A percentile compares a stretch with the other conserved stretches of the same genome.
Evolutionary conservation across 2,888 invertebrate species (phyloP).

Genomic region (Choreutis nemorana): DNA sequence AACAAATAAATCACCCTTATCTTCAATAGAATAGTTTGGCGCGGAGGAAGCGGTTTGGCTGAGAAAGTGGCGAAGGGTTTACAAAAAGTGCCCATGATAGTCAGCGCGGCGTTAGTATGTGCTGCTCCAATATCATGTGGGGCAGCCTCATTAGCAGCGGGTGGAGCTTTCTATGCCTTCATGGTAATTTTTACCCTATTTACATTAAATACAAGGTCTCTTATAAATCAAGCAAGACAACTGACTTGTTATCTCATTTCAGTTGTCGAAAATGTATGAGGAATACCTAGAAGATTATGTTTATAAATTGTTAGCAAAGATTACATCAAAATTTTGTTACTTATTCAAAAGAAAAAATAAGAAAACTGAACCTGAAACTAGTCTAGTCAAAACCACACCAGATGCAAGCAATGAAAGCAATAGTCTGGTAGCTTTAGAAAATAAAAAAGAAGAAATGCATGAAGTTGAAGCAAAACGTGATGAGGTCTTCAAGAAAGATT

Average conservation of each 20-base stretch:
- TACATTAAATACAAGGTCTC: too few species aligned
- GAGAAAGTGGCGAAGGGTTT: constrained; percentile 72
- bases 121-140: constrained; percentile 76
- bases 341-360: constrained; percentile 18
- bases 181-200: constrained; percentile 51
- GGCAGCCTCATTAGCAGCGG: constrained; percentile 72
- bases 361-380: constrained; percentile 14
- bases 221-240: not conserved
- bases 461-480: constrained; percentile 10
- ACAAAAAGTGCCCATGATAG: constrained; percentile 73
- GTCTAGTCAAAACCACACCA: constrained; percentile 13
- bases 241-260: constrained; percentile 21
- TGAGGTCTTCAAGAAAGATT: constrained; percentile 10
- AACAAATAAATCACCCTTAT: too few species aligned
- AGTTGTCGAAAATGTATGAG: constrained; percentile 79
- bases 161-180: constrained; percentile 73
- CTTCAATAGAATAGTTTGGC: constrained; percentile 51
- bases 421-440: constrained; percentile 5
- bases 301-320: constrained; percentile 50
- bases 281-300: constrained; percentile 74
- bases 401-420: constrained; percentile 6
- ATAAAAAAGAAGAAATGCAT: constrained; percentile 5
- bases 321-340: constrained; percentile 32
- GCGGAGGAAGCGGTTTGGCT: constrained; percentile 53
- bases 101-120: constrained; percentile 69